Conservation (phyloP, 1,140 invertebrate species). For the Oscheius sp. region DNA sequence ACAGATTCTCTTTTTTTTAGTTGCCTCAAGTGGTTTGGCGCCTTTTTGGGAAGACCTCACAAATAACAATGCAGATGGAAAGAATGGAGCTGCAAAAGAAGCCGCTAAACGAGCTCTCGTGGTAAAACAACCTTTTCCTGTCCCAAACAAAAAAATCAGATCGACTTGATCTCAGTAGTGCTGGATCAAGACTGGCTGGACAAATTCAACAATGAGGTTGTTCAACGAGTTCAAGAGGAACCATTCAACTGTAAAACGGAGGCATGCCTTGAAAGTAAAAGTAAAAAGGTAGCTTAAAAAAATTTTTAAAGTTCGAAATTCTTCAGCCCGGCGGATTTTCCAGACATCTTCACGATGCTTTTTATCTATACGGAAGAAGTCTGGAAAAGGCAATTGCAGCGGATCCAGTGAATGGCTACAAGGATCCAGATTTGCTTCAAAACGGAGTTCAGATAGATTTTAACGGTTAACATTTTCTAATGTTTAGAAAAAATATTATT, state of each 20-base stretch:
- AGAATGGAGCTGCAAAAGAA: not conserved
- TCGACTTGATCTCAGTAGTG: not conserved
- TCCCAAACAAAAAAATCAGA: not conserved
- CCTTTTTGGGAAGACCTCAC: not conserved
- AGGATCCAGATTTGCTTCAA: not conserved
- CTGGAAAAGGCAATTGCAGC: not conserved
- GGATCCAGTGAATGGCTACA: not conserved
- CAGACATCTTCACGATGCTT: slow-evolving; percentile 14
- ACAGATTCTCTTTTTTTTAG: not conserved
- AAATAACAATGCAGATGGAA: not conserved
- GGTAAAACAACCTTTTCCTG: not conserved
- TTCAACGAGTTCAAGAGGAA: not conserved
- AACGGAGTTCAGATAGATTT: not conserved
- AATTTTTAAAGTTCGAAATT: not conserved
- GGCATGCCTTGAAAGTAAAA: not conserved
- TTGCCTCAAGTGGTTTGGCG: not conserved
- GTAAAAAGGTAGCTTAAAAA: not conserved
- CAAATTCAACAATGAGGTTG: not conserved
- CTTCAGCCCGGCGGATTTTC: not conserved
- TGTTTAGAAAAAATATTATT: not conserved
- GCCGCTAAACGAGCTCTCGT: not conserved
- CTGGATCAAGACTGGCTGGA: not conserved
- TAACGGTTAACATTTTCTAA: not conserved
- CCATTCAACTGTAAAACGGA: not conserved
- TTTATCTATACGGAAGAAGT: slow-evolving; percentile 8